A percentile compares a stretch with the other conserved stretches of the same genome.
These are phyloP conservation scores for Agonopterix alstromeriana DNA, from an alignment of 2,888 invertebrate genomes.

Conservation along the genomic window DNA sequence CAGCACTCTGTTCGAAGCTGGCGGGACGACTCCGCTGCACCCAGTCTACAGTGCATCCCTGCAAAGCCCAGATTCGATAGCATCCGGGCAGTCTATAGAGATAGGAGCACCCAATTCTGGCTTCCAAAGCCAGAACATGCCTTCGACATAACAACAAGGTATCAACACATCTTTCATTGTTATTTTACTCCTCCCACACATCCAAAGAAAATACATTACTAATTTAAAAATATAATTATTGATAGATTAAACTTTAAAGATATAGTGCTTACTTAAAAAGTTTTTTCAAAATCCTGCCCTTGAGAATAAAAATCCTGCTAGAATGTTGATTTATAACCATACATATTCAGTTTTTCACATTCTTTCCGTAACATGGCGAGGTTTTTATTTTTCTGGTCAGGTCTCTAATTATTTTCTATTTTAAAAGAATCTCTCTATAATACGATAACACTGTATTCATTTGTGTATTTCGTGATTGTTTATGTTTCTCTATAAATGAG, in stretches of 20 bases:
- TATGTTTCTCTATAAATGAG: constrained; percentile 35
- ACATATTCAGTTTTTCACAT: too few relatives aligned
- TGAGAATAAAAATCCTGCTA: too few relatives aligned
- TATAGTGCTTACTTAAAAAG: neutral
- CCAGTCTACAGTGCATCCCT: constrained; percentile 82
- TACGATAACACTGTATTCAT: constrained; percentile 4
- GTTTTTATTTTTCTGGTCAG: neutral
- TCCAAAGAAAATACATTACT: constrained; percentile 36
- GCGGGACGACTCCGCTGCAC: constrained; percentile 80
- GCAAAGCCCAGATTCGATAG: constrained; percentile 84
- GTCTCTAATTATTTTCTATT: constrained; percentile 11
- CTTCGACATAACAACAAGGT: constrained; percentile 55
- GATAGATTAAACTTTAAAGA: constrained; percentile 9
- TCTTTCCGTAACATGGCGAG: too few relatives aligned
- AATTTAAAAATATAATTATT: constrained; percentile 2
- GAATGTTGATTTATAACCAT: too few relatives aligned
- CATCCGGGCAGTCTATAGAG: constrained; percentile 68
- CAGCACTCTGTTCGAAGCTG: constrained; percentile 82
- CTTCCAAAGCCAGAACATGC: constrained; percentile 42
- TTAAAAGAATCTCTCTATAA: constrained; percentile 23
- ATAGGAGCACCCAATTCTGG: constrained; percentile 35
- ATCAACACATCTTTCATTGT: constrained; percentile 1
- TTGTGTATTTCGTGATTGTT: constrained; percentile 2
- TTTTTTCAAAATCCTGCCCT: too few relatives aligned
- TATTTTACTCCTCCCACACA: constrained; percentile 19